Evolutionary conservation across 2,113 vertebrate species (phyloP).

Genomic region (Eolophus roseicapilla): DNA sequence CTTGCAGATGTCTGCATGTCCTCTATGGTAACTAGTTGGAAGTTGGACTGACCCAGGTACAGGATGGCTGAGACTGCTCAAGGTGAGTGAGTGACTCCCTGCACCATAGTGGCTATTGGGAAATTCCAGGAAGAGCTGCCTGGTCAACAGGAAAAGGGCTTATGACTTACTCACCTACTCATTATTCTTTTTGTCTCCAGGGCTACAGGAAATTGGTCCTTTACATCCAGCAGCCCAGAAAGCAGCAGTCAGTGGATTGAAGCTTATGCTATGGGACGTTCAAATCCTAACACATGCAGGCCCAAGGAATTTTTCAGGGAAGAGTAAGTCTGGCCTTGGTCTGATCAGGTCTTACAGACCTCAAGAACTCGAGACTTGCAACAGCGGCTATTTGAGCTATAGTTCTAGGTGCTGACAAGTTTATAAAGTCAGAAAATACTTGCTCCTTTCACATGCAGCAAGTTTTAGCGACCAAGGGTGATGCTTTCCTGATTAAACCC

Average conservation of each 20-base stretch:
- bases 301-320: not conserved
- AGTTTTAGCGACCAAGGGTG: not conserved
- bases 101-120: accelerated
- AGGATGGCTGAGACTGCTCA: not conserved
- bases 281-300: not conserved
- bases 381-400: not conserved
- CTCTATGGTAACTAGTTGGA: accelerated
- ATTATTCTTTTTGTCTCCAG: not conserved
- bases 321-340: not conserved
- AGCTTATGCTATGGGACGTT: not conserved
- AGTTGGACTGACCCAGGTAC: not conserved
- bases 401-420: not conserved
- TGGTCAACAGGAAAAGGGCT: not conserved
- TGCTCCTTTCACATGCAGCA: not conserved
- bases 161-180: not conserved
- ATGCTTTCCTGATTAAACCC: not conserved
- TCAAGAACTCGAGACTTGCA: not conserved
- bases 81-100: not conserved
- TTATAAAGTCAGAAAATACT: not conserved
- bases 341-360: not conserved
- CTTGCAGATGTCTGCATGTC: not conserved
- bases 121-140: not conserved
- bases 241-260: not conserved
- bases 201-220: not conserved
- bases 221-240: not conserved